Base-by-base conservation (phyloP, 2,113 vertebrate species). In the Grallaria varia region DNA sequence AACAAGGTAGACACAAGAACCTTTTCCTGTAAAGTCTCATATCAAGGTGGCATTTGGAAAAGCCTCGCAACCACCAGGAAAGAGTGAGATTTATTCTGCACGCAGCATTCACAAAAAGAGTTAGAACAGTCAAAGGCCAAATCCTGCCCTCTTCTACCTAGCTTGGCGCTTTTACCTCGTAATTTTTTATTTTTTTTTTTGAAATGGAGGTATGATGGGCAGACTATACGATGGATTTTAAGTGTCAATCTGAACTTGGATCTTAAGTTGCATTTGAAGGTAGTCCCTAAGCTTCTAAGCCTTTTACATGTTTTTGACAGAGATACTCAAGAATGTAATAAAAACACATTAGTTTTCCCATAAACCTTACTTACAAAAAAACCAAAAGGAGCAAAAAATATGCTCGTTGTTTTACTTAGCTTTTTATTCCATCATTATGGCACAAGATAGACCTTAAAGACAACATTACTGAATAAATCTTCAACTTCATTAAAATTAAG, bases 361-460 rank as follows among this genome's bases (percentile, higher is more conserved):
- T 27, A 84, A 93, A 64, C 13, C 31, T 84, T 69, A 55, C 12
- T 83, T 67, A 16, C 6, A 89, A 89, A 82, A 58, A 60, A 39
- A 27, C 52, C 45, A 76, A 71, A 76, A 82, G 8, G 87, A 92
- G 92, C 55, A 92, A 96, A 96, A 88, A 90, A 28, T 53, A 90
- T 93, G 84, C 90, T 58, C 91, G 37, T 77, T 80, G 30, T 95
- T 97, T 97, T 89, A 77, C 84, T 97, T 96, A 97, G 95, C 84
- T 75, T 98, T 97, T 98, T 98, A 99, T 99, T 99, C 97, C 97
- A 97, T 95, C 92, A 53, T 84, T 96, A 96, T 97, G 98, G 97
- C 98, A 98, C 98, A 98, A 97, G 97, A 97, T 86, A 98, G 97
- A 97, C 98, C 91, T 97, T 98, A 96, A 98, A 98, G 95, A 89